These are phyloP conservation scores for Anoplophora glabripennis DNA, from an alignment of 1,140 invertebrate species.

Conservation along the genomic window DNA sequence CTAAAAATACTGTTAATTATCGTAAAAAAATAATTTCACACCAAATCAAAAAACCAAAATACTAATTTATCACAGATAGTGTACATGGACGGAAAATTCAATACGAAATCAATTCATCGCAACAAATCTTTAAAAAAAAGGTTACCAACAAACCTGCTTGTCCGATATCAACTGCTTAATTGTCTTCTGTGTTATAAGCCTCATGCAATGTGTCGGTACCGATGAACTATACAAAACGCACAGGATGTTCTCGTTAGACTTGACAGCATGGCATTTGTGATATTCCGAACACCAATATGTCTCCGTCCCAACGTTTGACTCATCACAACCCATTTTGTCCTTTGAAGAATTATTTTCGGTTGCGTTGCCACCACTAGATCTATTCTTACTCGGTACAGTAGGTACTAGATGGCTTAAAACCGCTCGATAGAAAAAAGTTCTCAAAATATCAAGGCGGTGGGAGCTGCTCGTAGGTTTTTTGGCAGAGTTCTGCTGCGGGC, in stretches of 20 bases:
- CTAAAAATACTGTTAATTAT: too few relatives aligned
- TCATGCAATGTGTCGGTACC: conserved; percentile 66
- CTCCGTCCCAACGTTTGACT: conserved; percentile 55
- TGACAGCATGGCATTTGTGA: conserved; percentile 76
- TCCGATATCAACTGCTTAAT: conserved; percentile 54
- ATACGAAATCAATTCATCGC: too few relatives aligned
- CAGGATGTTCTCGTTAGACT: conserved; percentile 59
- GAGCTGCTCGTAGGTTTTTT: conserved; percentile 53
- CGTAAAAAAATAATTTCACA: too few relatives aligned
- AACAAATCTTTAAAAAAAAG: neutral
- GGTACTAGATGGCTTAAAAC: conserved; percentile 49
- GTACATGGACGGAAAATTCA: too few relatives aligned
- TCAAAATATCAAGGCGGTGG: conserved; percentile 65
- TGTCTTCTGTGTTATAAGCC: conserved; percentile 54
- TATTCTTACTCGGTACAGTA: conserved; percentile 28
- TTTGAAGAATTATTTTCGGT: conserved; percentile 13
- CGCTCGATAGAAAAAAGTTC: conserved; percentile 69
- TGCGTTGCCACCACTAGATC: conserved; percentile 21
- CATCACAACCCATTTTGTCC: conserved; percentile 21
- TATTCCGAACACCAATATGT: conserved; percentile 81
- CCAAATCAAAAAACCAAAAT: too few relatives aligned
- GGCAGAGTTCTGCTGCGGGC: conserved; percentile 55
- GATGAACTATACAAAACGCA: conserved; percentile 66
- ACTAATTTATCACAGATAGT: too few relatives aligned
- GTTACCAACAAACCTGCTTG: conserved; percentile 55